Percentiles rank a stretch among this genome's conserved stretches.
phyloP scores from a whole-genome alignment of 1,140 invertebrate species.

The Ridgeia piscesae region DNA sequence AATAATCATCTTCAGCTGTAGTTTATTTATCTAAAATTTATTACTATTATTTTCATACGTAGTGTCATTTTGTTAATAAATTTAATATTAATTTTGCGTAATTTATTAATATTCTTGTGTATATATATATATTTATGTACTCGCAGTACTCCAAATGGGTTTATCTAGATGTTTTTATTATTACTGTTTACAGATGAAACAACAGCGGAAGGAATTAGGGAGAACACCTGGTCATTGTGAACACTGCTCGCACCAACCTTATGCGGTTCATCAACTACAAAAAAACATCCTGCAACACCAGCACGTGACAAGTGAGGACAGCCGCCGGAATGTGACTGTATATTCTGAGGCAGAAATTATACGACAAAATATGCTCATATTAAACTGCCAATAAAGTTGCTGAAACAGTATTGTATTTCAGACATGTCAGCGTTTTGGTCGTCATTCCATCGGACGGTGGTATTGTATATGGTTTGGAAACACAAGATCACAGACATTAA shows the following conservation, averaged over 20 bases:
- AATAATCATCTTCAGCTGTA: no score
- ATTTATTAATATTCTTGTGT: no score
- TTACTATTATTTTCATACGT: no score
- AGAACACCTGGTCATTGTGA: constrained; percentile 68
- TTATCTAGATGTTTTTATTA: no score
- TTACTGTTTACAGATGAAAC: constrained; percentile 55
- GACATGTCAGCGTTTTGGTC: background rate
- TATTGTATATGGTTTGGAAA: background rate
- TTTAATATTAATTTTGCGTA: no score
- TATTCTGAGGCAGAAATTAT: background rate
- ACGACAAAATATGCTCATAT: background rate
- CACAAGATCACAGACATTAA: background rate
- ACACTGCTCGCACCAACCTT: constrained; percentile 71
- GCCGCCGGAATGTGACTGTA: background rate
- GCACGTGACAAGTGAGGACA: background rate
- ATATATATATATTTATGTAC: no score
- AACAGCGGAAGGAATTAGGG: constrained; percentile 67
- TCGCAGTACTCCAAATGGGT: no score
- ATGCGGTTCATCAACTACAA: constrained; percentile 74
- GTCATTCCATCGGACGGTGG: background rate
- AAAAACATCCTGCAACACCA: constrained; percentile 11
- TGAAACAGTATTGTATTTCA: background rate
- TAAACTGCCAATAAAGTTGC: background rate
- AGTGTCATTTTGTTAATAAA: no score
- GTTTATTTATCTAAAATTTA: no score